Conservation (phyloP, 1,140 invertebrate genomes). For the Drosophila kurseongensis region DNA sequence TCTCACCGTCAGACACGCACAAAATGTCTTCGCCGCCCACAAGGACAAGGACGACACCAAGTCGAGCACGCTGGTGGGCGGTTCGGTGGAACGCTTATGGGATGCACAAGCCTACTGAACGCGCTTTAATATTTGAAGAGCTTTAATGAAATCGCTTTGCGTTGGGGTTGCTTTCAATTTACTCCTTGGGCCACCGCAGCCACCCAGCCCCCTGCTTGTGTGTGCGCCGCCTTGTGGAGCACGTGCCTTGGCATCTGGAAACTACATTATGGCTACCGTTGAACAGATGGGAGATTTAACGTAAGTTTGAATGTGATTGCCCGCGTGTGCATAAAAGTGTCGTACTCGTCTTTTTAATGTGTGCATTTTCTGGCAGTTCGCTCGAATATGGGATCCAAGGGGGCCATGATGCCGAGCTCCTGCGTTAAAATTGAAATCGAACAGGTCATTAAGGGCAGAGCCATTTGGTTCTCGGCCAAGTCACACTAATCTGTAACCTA, state of each 20-base stretch:
- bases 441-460: neutral
- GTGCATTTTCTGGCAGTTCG: slow-evolving; percentile 33
- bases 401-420: no score
- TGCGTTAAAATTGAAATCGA: no score
- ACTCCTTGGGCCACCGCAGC: slow-evolving; percentile 19
- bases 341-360: slow-evolving; percentile 40
- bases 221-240: slow-evolving; percentile 5
- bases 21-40: slow-evolving; percentile 7
- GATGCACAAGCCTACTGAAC: slow-evolving; percentile 41
- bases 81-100: neutral
- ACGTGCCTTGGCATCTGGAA: neutral
- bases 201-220: slow-evolving; percentile 1
- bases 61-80: slow-evolving; percentile 2
- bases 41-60: slow-evolving; percentile 23
- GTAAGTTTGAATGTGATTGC: slow-evolving; percentile 18
- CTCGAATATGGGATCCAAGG: slow-evolving; percentile 27
- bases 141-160: slow-evolving; percentile 78
- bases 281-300: neutral
- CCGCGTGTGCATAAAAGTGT: slow-evolving; percentile 55
- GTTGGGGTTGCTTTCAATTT: slow-evolving; percentile 70
- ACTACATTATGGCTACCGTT: slow-evolving; percentile 20
- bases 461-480: neutral
- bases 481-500: neutral
- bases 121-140: slow-evolving; percentile 78
- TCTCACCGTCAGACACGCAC: slow-evolving; percentile 34